phyloP scores from a whole-genome alignment of 2,888 invertebrate species.

The Tholera decimalis region DNA sequence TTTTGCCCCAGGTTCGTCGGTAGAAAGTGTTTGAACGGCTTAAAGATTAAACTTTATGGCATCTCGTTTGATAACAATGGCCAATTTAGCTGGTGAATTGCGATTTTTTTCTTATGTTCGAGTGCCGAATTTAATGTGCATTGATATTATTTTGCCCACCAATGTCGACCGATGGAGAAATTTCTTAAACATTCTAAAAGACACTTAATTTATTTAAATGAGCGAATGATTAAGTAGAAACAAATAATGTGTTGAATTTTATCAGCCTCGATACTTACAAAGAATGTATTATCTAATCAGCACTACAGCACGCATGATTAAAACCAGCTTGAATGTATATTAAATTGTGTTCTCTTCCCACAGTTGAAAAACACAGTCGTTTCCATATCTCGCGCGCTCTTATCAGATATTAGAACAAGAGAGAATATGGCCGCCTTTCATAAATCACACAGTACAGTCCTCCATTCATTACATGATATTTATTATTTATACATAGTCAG shows the following conservation, averaged over 20 bases:
- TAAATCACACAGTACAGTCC: conserved; percentile 53
- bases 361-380: conserved; percentile 65
- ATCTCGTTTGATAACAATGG: conserved; percentile 75
- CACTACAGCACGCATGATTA: conserved; percentile 48
- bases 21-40: conserved; percentile 79
- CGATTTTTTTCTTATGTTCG: conserved; percentile 63
- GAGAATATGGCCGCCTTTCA: conserved; percentile 42
- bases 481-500: conserved; percentile 24
- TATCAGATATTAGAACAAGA: conserved; percentile 60
- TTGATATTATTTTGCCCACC: conserved; percentile 46
- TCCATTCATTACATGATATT: conserved; percentile 49
- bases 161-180: conserved; percentile 9
- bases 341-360: conserved; percentile 60
- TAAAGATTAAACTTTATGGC: conserved; percentile 72
- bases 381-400: conserved; percentile 51
- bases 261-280: conserved; percentile 46
- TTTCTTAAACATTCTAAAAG: conserved; percentile 3
- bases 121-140: conserved; percentile 50
- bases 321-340: conserved; percentile 53
- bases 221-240: conserved; percentile 32
- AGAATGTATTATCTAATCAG: conserved; percentile 63
- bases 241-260: conserved; percentile 31
- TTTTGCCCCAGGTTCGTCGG: conserved; percentile 72
- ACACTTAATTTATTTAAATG: conserved; percentile 18
- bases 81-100: conserved; percentile 70